Evolutionary conservation across 2,797 vertebrate species (phyloP).

Genomic region (Hyperoplus immaculatus): DNA sequence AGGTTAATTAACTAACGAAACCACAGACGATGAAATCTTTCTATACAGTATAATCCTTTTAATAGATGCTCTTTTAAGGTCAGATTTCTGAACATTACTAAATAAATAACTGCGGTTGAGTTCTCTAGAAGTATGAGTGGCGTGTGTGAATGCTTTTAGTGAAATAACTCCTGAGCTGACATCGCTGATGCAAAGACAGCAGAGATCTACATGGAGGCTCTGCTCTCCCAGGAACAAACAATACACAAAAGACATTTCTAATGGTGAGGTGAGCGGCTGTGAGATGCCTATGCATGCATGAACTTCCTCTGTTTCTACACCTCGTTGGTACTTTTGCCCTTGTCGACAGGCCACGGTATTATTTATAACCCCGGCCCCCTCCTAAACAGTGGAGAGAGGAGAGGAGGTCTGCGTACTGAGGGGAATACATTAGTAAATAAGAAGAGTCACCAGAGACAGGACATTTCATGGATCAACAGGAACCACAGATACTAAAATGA

Average conservation of each 20-base stretch:
- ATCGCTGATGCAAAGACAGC: slow-evolving; percentile 85
- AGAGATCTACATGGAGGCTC: slow-evolving; percentile 84
- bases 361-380: slow-evolving; percentile 92
- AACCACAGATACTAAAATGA: slow-evolving; percentile 95
- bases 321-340: slow-evolving; percentile 58
- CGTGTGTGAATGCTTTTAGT: slow-evolving; percentile 63
- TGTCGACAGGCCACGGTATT: slow-evolving; percentile 81
- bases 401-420: slow-evolving; percentile 84
- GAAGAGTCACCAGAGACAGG: slow-evolving; percentile 94
- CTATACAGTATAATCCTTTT: background rate
- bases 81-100: slow-evolving; percentile 3
- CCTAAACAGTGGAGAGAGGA: slow-evolving; percentile 92
- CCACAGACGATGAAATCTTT: background rate
- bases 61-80: background rate
- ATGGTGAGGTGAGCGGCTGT: slow-evolving; percentile 90
- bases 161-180: slow-evolving; percentile 44
- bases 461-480: slow-evolving; percentile 97
- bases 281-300: slow-evolving; percentile 82
- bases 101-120: background rate
- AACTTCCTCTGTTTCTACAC: slow-evolving; percentile 84
- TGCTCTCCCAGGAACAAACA: slow-evolving; percentile 92
- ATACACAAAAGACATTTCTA: slow-evolving; percentile 88
- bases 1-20: background rate
- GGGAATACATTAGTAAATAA: slow-evolving; percentile 97
- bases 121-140: slow-evolving; percentile 24